Percentiles rank a stretch among this genome's conserved stretches.
phyloP scores from a whole-genome alignment of 2,888 invertebrate species.

The Scaptomyza parva region DNA sequence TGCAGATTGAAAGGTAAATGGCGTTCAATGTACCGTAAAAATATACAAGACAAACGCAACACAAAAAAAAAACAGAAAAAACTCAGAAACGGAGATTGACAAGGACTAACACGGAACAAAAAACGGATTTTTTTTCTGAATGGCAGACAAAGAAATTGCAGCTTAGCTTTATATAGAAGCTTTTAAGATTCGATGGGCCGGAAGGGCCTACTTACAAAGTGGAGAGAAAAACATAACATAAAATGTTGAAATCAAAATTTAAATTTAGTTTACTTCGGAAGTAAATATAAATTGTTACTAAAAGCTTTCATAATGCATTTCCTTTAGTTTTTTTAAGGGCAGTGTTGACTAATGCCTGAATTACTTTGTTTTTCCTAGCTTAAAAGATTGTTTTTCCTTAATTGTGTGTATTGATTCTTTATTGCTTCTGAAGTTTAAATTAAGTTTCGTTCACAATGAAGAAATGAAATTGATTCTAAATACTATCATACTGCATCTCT shows the following conservation, averaged over 20 bases:
- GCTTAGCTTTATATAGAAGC: constrained; percentile 57
- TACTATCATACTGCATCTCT: too few relatives aligned
- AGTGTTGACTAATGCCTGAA: neutral
- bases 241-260: neutral
- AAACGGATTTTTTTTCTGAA: constrained; percentile 15
- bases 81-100: constrained; percentile 17
- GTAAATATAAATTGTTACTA: neutral
- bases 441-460: too few relatives aligned
- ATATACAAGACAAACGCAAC: constrained; percentile 30
- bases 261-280: neutral
- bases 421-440: too few relatives aligned
- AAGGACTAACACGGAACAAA: constrained; percentile 39
- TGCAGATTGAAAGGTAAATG: constrained; percentile 55
- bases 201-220: constrained; percentile 58
- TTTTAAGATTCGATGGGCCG: constrained; percentile 54
- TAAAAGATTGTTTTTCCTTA: neutral
- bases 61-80: constrained; percentile 15
- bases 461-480: too few relatives aligned
- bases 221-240: neutral
- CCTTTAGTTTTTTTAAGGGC: too few relatives aligned
- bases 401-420: neutral
- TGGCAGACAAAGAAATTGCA: constrained; percentile 47
- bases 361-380: neutral
- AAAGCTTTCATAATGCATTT: too few relatives aligned
- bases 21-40: constrained; percentile 55